Evolutionary conservation across 2,888 invertebrate species (phyloP).

Genomic region (Caenorhabditis sp.): DNA sequence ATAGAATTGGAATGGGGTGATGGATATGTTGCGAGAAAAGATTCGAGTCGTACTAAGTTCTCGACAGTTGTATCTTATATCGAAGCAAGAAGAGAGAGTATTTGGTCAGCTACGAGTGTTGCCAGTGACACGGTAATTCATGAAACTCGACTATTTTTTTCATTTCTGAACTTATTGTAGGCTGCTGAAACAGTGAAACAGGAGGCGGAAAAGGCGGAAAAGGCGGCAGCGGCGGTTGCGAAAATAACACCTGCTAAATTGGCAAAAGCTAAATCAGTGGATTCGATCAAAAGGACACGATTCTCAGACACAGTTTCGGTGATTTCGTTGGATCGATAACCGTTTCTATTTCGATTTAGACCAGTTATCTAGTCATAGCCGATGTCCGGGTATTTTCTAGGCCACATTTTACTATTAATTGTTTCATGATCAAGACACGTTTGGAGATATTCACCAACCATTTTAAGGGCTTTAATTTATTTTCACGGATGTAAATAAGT

Average conservation of each 20-base stretch:
- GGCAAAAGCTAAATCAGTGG: conserved; percentile 35
- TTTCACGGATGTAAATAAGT: neutral
- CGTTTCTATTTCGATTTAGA: neutral
- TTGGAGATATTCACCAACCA: neutral
- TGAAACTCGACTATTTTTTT: neutral
- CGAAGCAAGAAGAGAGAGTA: conserved; percentile 51
- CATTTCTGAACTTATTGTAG: conserved; percentile 17
- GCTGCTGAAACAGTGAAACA: conserved; percentile 29
- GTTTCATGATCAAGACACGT: neutral
- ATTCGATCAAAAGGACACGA: conserved; percentile 48
- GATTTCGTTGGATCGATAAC: conserved; percentile 35
- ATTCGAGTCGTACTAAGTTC: conserved; percentile 58
- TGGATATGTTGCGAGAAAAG: conserved; percentile 56
- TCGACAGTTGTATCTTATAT: conserved; percentile 58
- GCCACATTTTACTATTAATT: neutral
- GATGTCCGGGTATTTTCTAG: neutral
- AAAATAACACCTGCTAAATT: conserved; percentile 17
- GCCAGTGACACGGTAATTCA: conserved; percentile 30
- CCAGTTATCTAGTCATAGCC: neutral
- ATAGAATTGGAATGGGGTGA: conserved; percentile 55
- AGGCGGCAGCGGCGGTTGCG: conserved; percentile 11
- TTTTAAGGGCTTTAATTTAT: neutral
- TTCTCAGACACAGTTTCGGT: conserved; percentile 57
- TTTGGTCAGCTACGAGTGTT: conserved; percentile 47
- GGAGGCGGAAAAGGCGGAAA: conserved; percentile 28